Evolutionary conservation across 2,113 vertebrate genomes (phyloP).

Genomic region (Nibea albiflora): DNA sequence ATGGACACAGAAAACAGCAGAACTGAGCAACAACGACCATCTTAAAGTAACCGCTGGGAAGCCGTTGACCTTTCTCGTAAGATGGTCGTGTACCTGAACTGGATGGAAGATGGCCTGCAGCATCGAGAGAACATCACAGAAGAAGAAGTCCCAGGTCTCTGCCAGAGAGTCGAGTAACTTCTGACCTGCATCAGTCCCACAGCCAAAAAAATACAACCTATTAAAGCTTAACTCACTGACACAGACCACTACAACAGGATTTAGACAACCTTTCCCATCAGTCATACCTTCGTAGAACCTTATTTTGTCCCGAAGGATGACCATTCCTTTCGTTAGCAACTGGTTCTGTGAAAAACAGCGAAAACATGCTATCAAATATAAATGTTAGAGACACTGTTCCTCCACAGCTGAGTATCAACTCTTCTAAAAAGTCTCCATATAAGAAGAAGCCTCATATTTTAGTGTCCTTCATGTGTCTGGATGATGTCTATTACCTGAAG

Average conservation of each 20-base stretch:
- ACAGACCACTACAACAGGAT: not conserved
- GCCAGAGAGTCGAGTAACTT: constrained; percentile 97
- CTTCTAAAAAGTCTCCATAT: not conserved
- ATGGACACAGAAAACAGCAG: not conserved
- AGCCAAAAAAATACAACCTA: not conserved
- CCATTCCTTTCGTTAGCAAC: constrained; percentile 98
- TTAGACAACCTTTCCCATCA: not conserved
- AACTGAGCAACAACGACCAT: not conserved
- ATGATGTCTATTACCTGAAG: constrained; percentile 81
- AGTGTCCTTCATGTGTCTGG: not conserved
- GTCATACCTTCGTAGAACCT: constrained; percentile 94
- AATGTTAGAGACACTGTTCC: not conserved
- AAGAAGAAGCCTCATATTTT: not conserved
- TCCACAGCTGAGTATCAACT: not conserved
- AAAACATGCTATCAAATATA: constrained; percentile 11
- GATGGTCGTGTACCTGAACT: constrained; percentile 74
- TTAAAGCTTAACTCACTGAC: not conserved
- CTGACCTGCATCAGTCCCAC: constrained; percentile 87
- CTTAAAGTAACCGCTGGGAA: not conserved
- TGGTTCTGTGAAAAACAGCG: constrained; percentile 87
- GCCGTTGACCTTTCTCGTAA: not conserved
- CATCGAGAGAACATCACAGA: constrained; percentile 95
- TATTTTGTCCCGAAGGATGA: constrained; percentile 98
- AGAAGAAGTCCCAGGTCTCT: constrained; percentile 99
- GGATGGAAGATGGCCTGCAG: constrained; percentile 89